Conservation (phyloP, 2,888 invertebrate genomes). For the Pseudococcus viburni region DNA sequence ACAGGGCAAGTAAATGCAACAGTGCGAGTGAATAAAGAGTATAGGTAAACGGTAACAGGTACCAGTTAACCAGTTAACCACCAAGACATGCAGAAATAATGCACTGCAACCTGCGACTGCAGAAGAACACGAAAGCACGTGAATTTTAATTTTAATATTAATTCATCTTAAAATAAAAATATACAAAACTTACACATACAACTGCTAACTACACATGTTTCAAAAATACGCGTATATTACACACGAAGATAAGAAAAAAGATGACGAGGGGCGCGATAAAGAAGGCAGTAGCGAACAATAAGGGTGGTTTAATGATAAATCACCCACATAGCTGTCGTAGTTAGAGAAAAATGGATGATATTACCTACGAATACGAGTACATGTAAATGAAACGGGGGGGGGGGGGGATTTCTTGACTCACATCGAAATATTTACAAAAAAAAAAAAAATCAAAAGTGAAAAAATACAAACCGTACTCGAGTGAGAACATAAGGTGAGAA, state of each 20-base stretch:
- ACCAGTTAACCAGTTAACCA: no score
- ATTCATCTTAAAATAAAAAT: constrained; percentile 49
- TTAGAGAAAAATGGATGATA: background rate
- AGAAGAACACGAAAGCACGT: background rate
- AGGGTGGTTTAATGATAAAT: background rate
- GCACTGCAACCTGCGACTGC: no score
- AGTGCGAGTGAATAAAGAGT: no score
- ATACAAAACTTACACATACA: constrained; percentile 28
- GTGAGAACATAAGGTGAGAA: background rate
- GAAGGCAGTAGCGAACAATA: constrained; percentile 45
- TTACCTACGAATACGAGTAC: background rate
- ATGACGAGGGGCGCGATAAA: constrained; percentile 34
- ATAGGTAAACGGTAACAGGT: no score
- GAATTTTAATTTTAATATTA: constrained; percentile 40
- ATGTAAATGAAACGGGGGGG: background rate
- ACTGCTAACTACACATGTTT: background rate
- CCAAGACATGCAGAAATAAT: no score
- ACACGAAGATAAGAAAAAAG: background rate
- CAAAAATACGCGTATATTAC: background rate
- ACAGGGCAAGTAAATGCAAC: no score
- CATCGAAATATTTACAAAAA: background rate
- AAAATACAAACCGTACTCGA: background rate
- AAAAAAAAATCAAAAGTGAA: background rate
- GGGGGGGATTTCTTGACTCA: background rate
- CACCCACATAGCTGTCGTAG: background rate